Conservation (phyloP, 2,888 invertebrate species). For the Nomada hirtipes region DNA sequence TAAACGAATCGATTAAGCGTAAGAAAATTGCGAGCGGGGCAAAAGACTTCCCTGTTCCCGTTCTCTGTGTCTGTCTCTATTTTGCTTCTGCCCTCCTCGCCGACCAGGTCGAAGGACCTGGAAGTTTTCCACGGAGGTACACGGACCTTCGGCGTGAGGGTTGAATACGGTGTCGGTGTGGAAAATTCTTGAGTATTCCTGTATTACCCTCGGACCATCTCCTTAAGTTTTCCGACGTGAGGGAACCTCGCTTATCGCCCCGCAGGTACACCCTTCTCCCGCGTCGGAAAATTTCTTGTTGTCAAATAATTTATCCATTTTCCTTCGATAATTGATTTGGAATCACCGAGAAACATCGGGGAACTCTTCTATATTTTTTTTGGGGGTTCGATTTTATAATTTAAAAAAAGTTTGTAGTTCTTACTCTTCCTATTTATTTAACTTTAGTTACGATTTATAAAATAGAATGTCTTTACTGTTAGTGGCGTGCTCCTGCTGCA, state of each 20-base stretch:
- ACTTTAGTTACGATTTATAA: no score
- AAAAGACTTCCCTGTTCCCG: not conserved
- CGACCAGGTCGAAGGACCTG: slow-evolving; percentile 15
- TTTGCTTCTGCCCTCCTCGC: not conserved
- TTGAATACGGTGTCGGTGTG: slow-evolving; percentile 22
- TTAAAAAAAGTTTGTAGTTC: no score
- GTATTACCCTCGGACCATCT: not conserved
- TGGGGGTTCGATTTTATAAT: no score
- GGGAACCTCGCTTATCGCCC: not conserved
- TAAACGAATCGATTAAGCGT: slow-evolving; percentile 58
- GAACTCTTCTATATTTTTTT: no score
- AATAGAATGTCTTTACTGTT: no score
- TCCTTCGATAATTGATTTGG: no score
- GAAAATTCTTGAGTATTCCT: slow-evolving; percentile 29
- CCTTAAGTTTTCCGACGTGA: not conserved
- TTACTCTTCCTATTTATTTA: no score
- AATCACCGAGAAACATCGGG: no score
- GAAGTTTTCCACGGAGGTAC: slow-evolving; percentile 32
- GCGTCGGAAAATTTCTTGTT: not conserved
- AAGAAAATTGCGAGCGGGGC: slow-evolving; percentile 56
- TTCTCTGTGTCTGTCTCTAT: not conserved
- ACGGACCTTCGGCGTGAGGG: not conserved
- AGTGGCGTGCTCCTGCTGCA: no score
- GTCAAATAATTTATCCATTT: no score
- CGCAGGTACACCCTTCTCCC: not conserved